Conservation (phyloP, 30 jellyfish, hydroid and myxozoan species). For the Cassiopea xamachana region DNA sequence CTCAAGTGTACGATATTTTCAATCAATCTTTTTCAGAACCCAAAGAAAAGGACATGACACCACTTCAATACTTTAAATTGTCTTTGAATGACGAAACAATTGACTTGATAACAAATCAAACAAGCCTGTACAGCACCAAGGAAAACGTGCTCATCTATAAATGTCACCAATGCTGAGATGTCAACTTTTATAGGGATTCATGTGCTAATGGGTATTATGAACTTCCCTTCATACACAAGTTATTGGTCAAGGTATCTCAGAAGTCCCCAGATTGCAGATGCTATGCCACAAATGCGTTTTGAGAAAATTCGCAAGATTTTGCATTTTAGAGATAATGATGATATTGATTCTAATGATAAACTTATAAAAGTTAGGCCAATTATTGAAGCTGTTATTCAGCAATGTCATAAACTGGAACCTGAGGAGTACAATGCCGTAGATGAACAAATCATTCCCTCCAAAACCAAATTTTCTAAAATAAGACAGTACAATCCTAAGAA, state of each 20-base stretch:
- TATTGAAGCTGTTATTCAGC: conserved; percentile 16
- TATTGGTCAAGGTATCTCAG: conserved; percentile 73
- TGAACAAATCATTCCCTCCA: conserved; percentile 71
- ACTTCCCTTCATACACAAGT: conserved; percentile 50
- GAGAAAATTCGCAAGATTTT: conserved; percentile 26
- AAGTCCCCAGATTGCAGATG: conserved; percentile 71
- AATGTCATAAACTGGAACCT: conserved; percentile 48
- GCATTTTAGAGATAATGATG: conserved; percentile 66
- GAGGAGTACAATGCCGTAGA: conserved; percentile 67
- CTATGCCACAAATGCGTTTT: conserved; percentile 66
- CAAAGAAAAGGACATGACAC: background rate
- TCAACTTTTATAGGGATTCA: conserved; percentile 63
- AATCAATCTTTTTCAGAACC: background rate
- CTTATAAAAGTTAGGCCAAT: conserved; percentile 47
- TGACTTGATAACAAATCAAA: conserved; percentile 38
- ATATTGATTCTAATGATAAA: conserved; percentile 32
- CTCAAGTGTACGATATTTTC: too few species aligned
- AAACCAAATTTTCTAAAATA: conserved; percentile 49
- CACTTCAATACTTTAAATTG: background rate
- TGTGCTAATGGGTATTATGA: conserved; percentile 71
- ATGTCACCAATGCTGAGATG: conserved; percentile 34
- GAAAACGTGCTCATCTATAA: conserved; percentile 64
- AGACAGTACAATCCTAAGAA: conserved; percentile 76
- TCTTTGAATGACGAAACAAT: conserved; percentile 2
- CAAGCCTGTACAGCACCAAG: conserved; percentile 66